These are phyloP conservation scores for Samia ricini DNA, from an alignment of 1,140 invertebrate genomes.

Conservation along the genomic window DNA sequence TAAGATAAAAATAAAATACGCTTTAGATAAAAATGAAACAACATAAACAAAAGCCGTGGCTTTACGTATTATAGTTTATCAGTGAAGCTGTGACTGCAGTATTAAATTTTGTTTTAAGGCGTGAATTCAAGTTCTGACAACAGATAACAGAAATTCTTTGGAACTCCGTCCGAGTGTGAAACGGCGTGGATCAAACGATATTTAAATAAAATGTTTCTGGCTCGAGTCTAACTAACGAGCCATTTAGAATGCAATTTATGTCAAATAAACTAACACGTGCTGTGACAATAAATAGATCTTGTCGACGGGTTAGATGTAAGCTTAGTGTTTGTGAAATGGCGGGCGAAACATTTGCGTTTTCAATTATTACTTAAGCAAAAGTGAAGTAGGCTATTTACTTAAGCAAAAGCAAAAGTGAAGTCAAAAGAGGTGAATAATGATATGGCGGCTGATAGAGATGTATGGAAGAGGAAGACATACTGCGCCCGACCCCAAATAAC, in stretches of 20 bases:
- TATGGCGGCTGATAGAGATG: too few relatives aligned
- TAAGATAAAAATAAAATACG: too few relatives aligned
- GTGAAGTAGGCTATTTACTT: too few relatives aligned
- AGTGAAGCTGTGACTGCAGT: too few relatives aligned
- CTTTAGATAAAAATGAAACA: too few relatives aligned
- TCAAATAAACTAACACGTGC: slow-evolving; percentile 72
- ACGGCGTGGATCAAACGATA: slow-evolving; percentile 48
- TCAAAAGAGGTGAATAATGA: too few relatives aligned
- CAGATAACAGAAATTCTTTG: slow-evolving; percentile 5
- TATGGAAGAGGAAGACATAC: too few relatives aligned
- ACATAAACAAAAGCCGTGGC: too few relatives aligned
- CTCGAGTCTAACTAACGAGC: slow-evolving; percentile 52
- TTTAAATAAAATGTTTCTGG: slow-evolving; percentile 47
- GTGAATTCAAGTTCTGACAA: background rate
- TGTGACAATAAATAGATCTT: slow-evolving; percentile 68
- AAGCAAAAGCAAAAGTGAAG: too few relatives aligned
- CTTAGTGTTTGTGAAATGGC: slow-evolving; percentile 14
- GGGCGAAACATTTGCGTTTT: background rate
- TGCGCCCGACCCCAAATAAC: too few relatives aligned
- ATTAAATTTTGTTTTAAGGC: background rate
- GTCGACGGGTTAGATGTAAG: slow-evolving; percentile 26
- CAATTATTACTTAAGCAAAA: too few relatives aligned
- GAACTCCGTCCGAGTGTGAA: slow-evolving; percentile 1
- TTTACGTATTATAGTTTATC: too few relatives aligned
- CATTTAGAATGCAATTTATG: slow-evolving; percentile 68